A percentile compares a stretch with the other conserved stretches of the same genome.
Evolutionary conservation across 1,140 invertebrate species (phyloP).

Genomic region (Trypoxylus dichotomus): DNA sequence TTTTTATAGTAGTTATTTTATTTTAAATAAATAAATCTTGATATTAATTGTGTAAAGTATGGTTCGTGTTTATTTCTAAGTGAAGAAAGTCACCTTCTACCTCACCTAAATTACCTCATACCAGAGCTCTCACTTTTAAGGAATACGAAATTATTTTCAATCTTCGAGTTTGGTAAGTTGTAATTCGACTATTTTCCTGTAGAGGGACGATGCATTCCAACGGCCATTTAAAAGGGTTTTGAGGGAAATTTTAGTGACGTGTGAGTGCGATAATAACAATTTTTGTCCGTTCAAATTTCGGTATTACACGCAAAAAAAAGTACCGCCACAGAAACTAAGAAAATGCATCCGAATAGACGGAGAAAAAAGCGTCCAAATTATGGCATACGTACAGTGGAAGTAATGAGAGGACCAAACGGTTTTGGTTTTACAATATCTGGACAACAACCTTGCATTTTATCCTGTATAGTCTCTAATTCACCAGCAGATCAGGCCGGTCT

Average conservation of each 20-base stretch:
- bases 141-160: neutral
- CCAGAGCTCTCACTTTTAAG: slow-evolving; percentile 4
- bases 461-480: slow-evolving; percentile 82
- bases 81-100: slow-evolving; percentile 3
- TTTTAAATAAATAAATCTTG: neutral
- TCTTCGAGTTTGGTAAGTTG: neutral
- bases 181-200: slow-evolving; percentile 29
- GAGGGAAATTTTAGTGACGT: slow-evolving; percentile 35
- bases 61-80: neutral
- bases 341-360: slow-evolving; percentile 71
- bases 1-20: neutral
- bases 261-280: slow-evolving; percentile 28
- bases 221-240: slow-evolving; percentile 36
- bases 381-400: slow-evolving; percentile 82
- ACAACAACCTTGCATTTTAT: slow-evolving; percentile 86
- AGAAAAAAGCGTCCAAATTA: slow-evolving; percentile 79
- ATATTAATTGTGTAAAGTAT: neutral
- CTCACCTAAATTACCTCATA: slow-evolving; percentile 13
- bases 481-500: slow-evolving; percentile 84
- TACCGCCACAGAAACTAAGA: neutral
- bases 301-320: neutral
- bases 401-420: slow-evolving; percentile 79
- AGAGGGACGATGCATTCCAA: slow-evolving; percentile 34
- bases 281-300: slow-evolving; percentile 6
- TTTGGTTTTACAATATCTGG: slow-evolving; percentile 95